These are phyloP conservation scores for Gastrophysa polygoni DNA, from an alignment of 2,888 invertebrate genomes.

Conservation along the genomic window DNA sequence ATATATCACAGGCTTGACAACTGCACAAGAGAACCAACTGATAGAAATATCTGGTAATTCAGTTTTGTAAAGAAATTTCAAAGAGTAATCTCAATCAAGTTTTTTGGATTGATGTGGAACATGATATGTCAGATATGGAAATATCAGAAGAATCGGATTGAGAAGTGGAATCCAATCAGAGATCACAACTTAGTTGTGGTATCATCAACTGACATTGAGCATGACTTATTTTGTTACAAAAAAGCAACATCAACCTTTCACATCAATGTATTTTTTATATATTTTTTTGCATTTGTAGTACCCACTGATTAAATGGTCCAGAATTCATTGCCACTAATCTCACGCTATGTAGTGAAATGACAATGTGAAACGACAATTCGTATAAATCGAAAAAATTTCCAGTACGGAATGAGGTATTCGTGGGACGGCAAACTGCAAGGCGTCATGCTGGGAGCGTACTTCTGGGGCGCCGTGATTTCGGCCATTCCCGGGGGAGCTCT, in stretches of 20 bases:
- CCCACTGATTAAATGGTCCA: too few relatives aligned
- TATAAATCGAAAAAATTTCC: too few relatives aligned
- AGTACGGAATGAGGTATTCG: conserved; percentile 61
- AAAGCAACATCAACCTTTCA: too few relatives aligned
- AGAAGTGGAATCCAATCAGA: conserved; percentile 10
- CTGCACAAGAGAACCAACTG: conserved; percentile 17
- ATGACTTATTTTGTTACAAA: too few relatives aligned
- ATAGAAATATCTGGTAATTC: conserved; percentile 22
- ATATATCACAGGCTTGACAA: conserved; percentile 22
- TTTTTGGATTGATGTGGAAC: conserved; percentile 2
- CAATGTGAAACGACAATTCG: too few relatives aligned
- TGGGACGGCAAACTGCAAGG: conserved; percentile 70
- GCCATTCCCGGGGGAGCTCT: conserved; percentile 69
- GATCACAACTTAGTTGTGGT: not conserved
- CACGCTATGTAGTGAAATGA: too few relatives aligned
- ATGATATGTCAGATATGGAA: conserved; percentile 19
- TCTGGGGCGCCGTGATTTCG: conserved; percentile 73
- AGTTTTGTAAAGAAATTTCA: conserved; percentile 23
- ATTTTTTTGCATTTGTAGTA: too few relatives aligned
- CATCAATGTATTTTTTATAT: too few relatives aligned
- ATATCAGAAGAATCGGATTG: conserved; percentile 20
- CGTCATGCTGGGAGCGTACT: conserved; percentile 69
- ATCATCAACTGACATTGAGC: too few relatives aligned
- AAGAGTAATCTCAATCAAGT: conserved; percentile 1
- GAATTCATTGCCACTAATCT: too few relatives aligned